Evolutionary conservation across 1,140 invertebrate genomes (phyloP).

Genomic region (Globodera ellingtonae): DNA sequence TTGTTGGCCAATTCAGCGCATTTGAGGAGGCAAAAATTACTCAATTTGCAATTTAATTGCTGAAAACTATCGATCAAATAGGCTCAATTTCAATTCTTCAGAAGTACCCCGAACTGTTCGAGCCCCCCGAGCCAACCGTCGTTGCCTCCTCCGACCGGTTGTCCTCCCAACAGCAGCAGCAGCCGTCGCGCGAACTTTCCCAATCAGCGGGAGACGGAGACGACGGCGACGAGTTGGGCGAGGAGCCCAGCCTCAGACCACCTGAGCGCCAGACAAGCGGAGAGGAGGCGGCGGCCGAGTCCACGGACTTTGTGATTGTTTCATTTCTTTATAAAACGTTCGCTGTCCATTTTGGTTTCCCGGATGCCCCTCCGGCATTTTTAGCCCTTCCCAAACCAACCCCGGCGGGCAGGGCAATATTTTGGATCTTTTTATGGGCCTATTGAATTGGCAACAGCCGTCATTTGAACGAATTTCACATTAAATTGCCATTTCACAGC

Average conservation of each 20-base stretch:
- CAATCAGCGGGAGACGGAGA: not conserved
- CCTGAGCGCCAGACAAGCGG: not conserved
- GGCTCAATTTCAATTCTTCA: conserved; percentile 34
- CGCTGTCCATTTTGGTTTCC: no score
- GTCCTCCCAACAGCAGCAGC: not conserved
- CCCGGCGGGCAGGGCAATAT: no score
- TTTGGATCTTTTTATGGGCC: no score
- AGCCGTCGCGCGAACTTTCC: not conserved
- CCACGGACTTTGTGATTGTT: not conserved
- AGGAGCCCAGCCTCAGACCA: not conserved
- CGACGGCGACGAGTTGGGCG: not conserved
- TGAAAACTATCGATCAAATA: not conserved
- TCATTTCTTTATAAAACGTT: no score
- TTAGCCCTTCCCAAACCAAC: no score
- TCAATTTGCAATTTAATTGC: conserved; percentile 1
- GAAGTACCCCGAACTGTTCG: conserved; percentile 55
- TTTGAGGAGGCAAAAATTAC: conserved; percentile 49
- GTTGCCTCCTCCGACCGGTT: not conserved
- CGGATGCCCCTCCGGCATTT: no score
- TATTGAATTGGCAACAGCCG: no score
- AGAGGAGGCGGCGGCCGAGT: not conserved
- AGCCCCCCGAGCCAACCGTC: conserved; percentile 30
- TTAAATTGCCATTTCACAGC: no score
- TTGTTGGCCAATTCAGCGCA: conserved; percentile 55
- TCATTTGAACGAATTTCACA: no score